Percentiles rank a stretch among this genome's conserved stretches.
phyloP scores from a whole-genome alignment of 2,797 vertebrate species.

The Halcyon badia region DNA sequence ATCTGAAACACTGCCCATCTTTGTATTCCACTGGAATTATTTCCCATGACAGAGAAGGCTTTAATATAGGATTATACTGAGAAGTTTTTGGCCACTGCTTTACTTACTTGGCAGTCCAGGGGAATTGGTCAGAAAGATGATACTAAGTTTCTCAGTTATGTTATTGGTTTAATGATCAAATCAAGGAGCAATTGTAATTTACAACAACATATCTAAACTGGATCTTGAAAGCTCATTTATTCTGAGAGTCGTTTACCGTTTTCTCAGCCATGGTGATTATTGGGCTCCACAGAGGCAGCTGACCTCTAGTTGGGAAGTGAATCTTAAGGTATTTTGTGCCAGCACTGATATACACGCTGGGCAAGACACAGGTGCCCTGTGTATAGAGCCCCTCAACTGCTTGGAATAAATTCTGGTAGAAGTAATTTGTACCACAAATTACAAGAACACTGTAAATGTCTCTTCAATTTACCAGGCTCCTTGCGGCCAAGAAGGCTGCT shows the following conservation, averaged over 20 bases:
- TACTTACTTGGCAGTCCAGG: neutral
- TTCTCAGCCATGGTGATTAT: neutral
- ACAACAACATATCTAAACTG: neutral
- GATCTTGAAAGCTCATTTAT: neutral
- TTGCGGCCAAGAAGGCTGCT: neutral
- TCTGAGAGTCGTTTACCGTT: neutral
- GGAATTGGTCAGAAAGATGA: neutral
- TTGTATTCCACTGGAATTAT: neutral
- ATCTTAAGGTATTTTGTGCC: neutral
- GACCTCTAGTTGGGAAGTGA: neutral
- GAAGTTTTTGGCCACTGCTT: neutral
- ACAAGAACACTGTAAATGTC: neutral
- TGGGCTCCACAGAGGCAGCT: neutral
- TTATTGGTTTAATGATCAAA: neutral
- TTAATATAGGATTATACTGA: neutral
- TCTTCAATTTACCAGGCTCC: neutral
- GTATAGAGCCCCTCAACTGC: neutral
- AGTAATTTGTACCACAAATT: neutral
- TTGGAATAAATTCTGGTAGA: neutral
- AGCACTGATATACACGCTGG: fast-evolving
- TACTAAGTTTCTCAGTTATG: neutral
- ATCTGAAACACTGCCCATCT: neutral
- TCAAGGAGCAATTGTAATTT: neutral
- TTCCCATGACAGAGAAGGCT: neutral
- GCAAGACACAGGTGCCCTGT: neutral